A percentile compares a stretch with the other conserved stretches of the same genome.
Evolutionary conservation across 2,888 invertebrate species (phyloP).

Genomic region (Drosophila gaucha): DNA sequence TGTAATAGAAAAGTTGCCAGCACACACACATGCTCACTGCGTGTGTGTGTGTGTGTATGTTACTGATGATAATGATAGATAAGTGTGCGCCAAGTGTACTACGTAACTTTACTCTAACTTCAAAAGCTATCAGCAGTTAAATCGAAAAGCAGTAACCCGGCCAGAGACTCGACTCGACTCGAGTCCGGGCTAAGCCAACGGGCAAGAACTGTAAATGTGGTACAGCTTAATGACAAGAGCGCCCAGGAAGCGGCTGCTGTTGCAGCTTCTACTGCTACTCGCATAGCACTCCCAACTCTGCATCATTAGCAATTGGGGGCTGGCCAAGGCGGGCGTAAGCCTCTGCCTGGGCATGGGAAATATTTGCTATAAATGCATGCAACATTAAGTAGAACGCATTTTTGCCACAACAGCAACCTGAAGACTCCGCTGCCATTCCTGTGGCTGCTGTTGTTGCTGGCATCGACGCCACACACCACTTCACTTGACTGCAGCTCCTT

Average conservation of each 20-base stretch:
- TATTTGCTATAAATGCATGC: slow-evolving; percentile 80
- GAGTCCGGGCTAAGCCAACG: slow-evolving; percentile 49
- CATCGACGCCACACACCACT: slow-evolving; percentile 72
- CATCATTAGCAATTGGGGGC: slow-evolving; percentile 76
- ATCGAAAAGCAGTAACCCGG: slow-evolving; percentile 71
- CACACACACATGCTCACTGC: slow-evolving; percentile 28
- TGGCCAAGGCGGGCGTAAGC: slow-evolving; percentile 48
- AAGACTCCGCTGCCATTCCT: slow-evolving; percentile 13
- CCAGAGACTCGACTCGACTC: slow-evolving; percentile 10
- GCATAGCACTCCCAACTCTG: slow-evolving; percentile 18
- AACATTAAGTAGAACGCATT: slow-evolving; percentile 79
- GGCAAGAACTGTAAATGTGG: slow-evolving; percentile 78
- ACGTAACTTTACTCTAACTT: slow-evolving; percentile 75
- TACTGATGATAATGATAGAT: slow-evolving; percentile 79
- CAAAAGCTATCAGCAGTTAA: slow-evolving; percentile 77
- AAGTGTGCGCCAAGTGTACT: slow-evolving; percentile 76
- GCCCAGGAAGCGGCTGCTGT: slow-evolving; percentile 47
- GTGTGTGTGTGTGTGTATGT: slow-evolving; percentile 29
- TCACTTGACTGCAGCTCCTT: slow-evolving; percentile 70
- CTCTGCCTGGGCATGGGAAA: slow-evolving; percentile 63
- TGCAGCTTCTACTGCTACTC: slow-evolving; percentile 35
- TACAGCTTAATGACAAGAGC: slow-evolving; percentile 74
- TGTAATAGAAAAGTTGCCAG: slow-evolving; percentile 72
- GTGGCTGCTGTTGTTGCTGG: slow-evolving; percentile 38
- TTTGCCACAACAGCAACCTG: slow-evolving; percentile 53